These are phyloP conservation scores for Trinectes maculatus DNA, from an alignment of 2,113 vertebrate species.

Conservation along the genomic window DNA sequence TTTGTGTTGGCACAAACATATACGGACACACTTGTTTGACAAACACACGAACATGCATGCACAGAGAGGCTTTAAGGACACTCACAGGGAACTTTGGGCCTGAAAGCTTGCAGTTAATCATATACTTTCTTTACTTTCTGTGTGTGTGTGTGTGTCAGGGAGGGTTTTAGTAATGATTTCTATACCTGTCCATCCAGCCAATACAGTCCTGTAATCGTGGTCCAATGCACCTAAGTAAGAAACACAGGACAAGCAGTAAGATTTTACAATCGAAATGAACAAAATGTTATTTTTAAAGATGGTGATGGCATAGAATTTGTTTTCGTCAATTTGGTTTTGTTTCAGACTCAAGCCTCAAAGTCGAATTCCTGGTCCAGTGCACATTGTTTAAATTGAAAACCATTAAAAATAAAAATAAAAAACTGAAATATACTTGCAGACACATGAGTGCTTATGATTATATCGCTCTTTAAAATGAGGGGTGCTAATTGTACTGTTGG, in stretches of 20 bases:
- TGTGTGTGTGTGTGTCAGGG: conserved; percentile 5
- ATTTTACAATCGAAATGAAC: too few relatives aligned
- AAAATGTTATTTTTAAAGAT: too few relatives aligned
- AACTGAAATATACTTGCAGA: too few relatives aligned
- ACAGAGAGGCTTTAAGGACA: conserved; percentile 48
- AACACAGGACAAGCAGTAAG: conserved; percentile 17
- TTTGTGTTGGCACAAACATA: conserved; percentile 1
- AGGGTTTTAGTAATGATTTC: not conserved
- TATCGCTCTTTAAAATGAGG: too few relatives aligned
- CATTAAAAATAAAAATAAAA: too few relatives aligned
- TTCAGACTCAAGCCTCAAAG: too few relatives aligned
- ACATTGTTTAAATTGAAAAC: too few relatives aligned
- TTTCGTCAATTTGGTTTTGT: too few relatives aligned
- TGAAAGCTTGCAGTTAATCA: conserved; percentile 78
- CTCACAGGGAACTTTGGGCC: conserved; percentile 51
- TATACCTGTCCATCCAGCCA: conserved; percentile 98
- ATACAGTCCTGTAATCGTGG: conserved; percentile 95
- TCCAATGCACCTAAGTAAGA: conserved; percentile 88
- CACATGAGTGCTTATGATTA: too few relatives aligned
- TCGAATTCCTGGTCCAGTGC: too few relatives aligned
- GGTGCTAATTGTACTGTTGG: too few relatives aligned
- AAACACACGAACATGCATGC: conserved; percentile 13
- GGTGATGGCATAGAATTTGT: too few relatives aligned
- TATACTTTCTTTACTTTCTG: conserved; percentile 37
- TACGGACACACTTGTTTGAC: conserved; percentile 6